A percentile compares a stretch with the other conserved stretches of the same genome.
Evolutionary conservation across 1,140 invertebrate genomes (phyloP).

Genomic region (Centruroides sculpturatus): DNA sequence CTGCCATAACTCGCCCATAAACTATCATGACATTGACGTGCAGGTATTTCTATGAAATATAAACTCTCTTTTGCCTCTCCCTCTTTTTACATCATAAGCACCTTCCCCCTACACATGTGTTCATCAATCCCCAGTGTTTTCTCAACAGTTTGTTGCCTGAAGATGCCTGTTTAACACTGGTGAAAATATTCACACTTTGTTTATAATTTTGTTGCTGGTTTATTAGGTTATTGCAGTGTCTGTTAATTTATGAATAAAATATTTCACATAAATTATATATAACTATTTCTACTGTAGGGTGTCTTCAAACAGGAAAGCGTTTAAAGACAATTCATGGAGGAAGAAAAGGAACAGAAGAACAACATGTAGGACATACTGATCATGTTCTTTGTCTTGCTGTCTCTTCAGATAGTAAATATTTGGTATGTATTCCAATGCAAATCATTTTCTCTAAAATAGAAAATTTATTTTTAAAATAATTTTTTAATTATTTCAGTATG

Average conservation of each 20-base stretch:
- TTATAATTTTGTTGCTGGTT: too few species aligned
- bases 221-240: too few species aligned
- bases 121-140: too few species aligned
- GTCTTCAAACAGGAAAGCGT: conserved; percentile 32
- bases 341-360: conserved; percentile 14
- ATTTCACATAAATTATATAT: not conserved
- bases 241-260: not conserved
- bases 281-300: conserved; percentile 32
- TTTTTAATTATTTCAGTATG: too few species aligned
- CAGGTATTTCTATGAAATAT: too few species aligned
- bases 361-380: conserved; percentile 33
- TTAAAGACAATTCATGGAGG: conserved; percentile 30
- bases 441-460: too few species aligned
- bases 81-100: not conserved
- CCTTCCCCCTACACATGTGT: not conserved
- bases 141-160: too few species aligned
- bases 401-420: conserved; percentile 67
- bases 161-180: too few species aligned
- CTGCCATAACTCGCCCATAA: too few species aligned
- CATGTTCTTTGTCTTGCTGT: conserved; percentile 56
- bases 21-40: too few species aligned
- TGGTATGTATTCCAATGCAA: conserved; percentile 31
- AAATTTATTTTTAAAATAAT: too few species aligned
- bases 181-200: too few species aligned
- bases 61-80: not conserved